Percentiles rank a stretch among this genome's conserved stretches.
Evolutionary conservation across 2,888 invertebrate genomes (phyloP).

Genomic region (Criorhina ranunculi): DNA sequence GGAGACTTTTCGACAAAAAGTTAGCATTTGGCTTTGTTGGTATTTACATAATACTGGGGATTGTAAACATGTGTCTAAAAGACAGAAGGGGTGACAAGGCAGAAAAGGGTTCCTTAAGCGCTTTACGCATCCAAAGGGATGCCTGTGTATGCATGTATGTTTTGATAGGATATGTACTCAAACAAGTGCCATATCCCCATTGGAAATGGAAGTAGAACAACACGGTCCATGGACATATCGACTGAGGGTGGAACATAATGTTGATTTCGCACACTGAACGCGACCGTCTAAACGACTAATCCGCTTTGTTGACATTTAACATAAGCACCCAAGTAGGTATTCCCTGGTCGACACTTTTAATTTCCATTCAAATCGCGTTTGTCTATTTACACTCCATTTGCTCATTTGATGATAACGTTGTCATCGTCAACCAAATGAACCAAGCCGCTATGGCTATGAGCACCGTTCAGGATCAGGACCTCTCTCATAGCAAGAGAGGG

Average conservation of each 20-base stretch:
- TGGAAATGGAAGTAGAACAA: slow-evolving; percentile 31
- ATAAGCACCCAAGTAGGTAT: slow-evolving; percentile 76
- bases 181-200: slow-evolving; percentile 65
- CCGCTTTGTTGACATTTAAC: slow-evolving; percentile 78
- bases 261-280: slow-evolving; percentile 47
- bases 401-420: slow-evolving; percentile 84
- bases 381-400: slow-evolving; percentile 85
- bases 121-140: slow-evolving; percentile 21
- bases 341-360: slow-evolving; percentile 78
- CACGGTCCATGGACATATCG: slow-evolving; percentile 22
- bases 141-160: slow-evolving; percentile 59
- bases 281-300: slow-evolving; percentile 76
- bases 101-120: slow-evolving; percentile 52
- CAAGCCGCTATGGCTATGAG: slow-evolving; percentile 43
- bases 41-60: slow-evolving; percentile 66
- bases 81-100: slow-evolving; percentile 4
- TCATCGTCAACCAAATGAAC: slow-evolving; percentile 35
- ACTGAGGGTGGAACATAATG: slow-evolving; percentile 47
- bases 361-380: slow-evolving; percentile 84
- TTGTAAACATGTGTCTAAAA: slow-evolving; percentile 61
- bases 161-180: slow-evolving; percentile 66
- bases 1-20: slow-evolving; percentile 50
- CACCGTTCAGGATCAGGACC: slow-evolving; percentile 57
- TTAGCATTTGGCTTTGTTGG: slow-evolving; percentile 70
- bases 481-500: slow-evolving; percentile 80